Evolutionary conservation across 2,113 vertebrate genomes (phyloP), one percentile per base, ranked within the genome.

Genomic region (Gavia stellata): DNA sequence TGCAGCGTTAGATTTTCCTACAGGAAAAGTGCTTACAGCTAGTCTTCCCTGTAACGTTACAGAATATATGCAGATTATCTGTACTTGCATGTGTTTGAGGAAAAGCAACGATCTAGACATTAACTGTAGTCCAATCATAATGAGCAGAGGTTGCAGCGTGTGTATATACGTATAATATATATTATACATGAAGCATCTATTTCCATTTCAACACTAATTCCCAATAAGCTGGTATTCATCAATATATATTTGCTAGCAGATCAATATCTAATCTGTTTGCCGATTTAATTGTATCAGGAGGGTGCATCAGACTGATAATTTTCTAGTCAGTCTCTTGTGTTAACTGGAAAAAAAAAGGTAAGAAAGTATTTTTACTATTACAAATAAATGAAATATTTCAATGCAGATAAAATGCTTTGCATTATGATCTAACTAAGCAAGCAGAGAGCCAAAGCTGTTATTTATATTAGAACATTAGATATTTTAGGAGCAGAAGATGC

Each of bases 161-260:
- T 86, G n/a, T 50, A 8, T 80, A 72, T 83, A 62, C 2, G 2
- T 47, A 38, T 18, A 49, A 72, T 84, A 81, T 50, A 34, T 74
- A 87, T 74, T 67, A 85, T 49, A 92, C 90, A 96, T 71, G 26
- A 94, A 84, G 52, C 40, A 72, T 84, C 70, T 14, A 92, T 97
- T 97, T 97, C 93, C 45, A 97, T 95, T 95, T 88, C 96, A 95
- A 87, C 92, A 28, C 78, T 94, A 96, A 97, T 91, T 88, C 68
- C 55, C 62, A 72, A 86, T 97, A 96, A 97, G 79, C 47, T 88
- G 47, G 47, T 95, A 65, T 53, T 90, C 88, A 84, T 85, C 81
- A 92, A 86, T 95, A 67, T 52, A 50, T 50, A 67, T 95, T 96
- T 97, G 96, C 88, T 80, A 86, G 63, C 63, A 88, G 90, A 93